phyloP scores from a whole-genome alignment of 2,113 vertebrate genomes.

The Hiodon tergisus region DNA sequence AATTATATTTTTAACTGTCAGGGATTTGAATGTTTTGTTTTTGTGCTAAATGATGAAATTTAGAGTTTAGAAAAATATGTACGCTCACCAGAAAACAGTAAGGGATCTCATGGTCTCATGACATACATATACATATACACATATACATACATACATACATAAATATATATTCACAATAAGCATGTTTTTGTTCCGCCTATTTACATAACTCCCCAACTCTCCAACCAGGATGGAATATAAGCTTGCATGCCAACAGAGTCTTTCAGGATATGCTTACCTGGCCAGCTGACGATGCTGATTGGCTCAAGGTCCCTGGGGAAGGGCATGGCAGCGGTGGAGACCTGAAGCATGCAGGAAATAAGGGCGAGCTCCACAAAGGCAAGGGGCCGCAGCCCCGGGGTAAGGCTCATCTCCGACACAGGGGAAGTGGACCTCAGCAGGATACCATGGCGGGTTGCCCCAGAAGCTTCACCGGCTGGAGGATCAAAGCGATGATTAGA shows the following conservation, averaged over 20 bases:
- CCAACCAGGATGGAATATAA: not conserved
- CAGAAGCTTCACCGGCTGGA: not conserved
- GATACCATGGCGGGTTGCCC: conserved; percentile 55
- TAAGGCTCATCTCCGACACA: conserved; percentile 60
- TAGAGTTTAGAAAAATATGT: not conserved
- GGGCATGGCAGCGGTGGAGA: conserved; percentile 49
- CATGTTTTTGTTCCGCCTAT: not conserved
- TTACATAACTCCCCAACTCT: not conserved
- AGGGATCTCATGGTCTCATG: too few relatives aligned
- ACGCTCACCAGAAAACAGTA: too few relatives aligned
- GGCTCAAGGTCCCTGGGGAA: conserved; percentile 71
- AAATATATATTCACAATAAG: not conserved
- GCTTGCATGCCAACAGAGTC: not conserved
- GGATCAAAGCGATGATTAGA: not conserved
- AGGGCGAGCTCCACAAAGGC: conserved; percentile 48
- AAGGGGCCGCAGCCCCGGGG: conserved; percentile 48
- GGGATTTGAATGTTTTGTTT: not conserved
- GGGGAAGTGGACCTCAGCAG: conserved; percentile 49
- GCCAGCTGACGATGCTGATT: conserved; percentile 58
- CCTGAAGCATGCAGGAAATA: conserved; percentile 44
- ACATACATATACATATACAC: too few relatives aligned
- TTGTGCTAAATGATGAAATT: not conserved
- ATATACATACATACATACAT: too few relatives aligned
- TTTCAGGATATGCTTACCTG: conserved; percentile 48
- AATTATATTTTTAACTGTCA: not conserved